Percentiles rank a stretch among this genome's conserved stretches.
Conservation (phyloP, 2,797 vertebrate genomes). For the Pristis pectinata region DNA sequence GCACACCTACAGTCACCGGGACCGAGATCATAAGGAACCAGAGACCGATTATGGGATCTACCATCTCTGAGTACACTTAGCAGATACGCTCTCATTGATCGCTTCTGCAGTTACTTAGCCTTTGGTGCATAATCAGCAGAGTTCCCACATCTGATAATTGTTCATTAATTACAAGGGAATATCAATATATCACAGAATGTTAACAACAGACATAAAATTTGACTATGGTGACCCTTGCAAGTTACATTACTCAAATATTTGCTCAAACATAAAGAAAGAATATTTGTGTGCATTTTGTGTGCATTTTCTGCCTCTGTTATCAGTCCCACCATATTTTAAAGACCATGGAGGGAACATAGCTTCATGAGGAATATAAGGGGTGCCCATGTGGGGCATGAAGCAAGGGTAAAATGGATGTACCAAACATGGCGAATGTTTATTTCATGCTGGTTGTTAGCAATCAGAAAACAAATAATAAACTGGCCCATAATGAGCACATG, state of each 20-base stretch:
- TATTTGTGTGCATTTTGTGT: not conserved
- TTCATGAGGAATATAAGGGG: not conserved
- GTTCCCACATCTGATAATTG: not conserved
- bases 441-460: not conserved
- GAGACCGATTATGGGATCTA: not conserved
- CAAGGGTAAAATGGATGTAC: not conserved
- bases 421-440: not conserved
- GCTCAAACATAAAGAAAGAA: not conserved
- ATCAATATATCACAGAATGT: not conserved
- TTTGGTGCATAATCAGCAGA: not conserved
- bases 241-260: not conserved
- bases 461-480: not conserved
- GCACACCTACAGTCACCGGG: not conserved
- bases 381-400: not conserved
- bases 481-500: not conserved
- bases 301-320: not conserved
- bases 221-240: not conserved
- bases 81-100: not conserved
- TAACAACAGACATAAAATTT: not conserved
- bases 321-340: not conserved
- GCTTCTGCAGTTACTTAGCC: not conserved
- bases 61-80: not conserved
- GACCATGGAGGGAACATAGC: too few species aligned
- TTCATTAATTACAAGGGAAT: not conserved
- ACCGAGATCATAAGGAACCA: not conserved